phyloP scores from a whole-genome alignment of 1,140 invertebrate species.

The Philotrypesis tridentata region DNA sequence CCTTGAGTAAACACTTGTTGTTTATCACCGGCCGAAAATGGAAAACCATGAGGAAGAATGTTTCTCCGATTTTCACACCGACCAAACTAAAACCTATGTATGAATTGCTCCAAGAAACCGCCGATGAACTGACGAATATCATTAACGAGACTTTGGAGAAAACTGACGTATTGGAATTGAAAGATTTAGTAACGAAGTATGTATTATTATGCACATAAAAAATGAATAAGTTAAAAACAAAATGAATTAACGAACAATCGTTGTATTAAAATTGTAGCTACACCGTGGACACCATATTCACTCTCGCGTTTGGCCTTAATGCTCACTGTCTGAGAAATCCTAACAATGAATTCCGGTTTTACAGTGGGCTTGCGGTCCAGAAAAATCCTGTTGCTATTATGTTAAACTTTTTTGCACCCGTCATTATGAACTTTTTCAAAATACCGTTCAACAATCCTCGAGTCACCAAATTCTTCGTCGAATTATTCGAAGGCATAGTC shows the following conservation, averaged over 20 bases:
- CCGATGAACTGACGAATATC: conserved; percentile 62
- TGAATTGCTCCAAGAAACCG: conserved; percentile 68
- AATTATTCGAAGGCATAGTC: conserved; percentile 55
- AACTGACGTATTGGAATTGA: conserved; percentile 49
- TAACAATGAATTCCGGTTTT: not conserved
- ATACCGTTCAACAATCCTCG: conserved; percentile 29
- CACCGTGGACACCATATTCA: not conserved
- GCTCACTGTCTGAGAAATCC: not conserved
- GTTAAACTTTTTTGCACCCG: not conserved
- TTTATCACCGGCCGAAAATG: conserved; percentile 70
- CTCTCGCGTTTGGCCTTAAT: not conserved
- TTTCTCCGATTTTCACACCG: conserved; percentile 76
- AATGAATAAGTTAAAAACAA: no score
- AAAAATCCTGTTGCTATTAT: not conserved
- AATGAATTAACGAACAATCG: no score
- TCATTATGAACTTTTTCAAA: not conserved
- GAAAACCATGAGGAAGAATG: conserved; percentile 72
- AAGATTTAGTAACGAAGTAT: conserved; percentile 44
- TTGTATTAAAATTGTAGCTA: not conserved
- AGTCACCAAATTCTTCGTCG: conserved; percentile 58
- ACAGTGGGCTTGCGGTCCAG: not conserved
- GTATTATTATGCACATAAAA: no score
- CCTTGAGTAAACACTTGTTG: conserved; percentile 75
- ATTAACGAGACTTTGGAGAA: not conserved
- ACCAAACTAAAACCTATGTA: conserved; percentile 77